Base-by-base conservation (phyloP, 2,888 invertebrate species). In the Petrolisthes manimaculis region DNA sequence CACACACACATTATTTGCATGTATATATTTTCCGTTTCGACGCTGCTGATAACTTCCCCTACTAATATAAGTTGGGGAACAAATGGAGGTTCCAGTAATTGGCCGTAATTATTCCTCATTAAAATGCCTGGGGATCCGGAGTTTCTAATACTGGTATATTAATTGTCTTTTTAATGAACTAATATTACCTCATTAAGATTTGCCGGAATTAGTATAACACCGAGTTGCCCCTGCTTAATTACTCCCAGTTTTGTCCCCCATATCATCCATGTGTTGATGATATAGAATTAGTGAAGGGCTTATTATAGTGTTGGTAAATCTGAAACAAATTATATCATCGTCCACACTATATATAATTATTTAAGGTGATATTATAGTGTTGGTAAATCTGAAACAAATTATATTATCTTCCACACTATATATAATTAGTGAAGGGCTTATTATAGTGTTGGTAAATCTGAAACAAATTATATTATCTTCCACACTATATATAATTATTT, bases 71-170 rank as follows among this genome's bases (percentile, higher is more conserved):
- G 61, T 61, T 61, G 9, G 61, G 18, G 61, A 61, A 18, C 61
- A 61, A 61, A 61, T 61, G 61, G 18, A 61, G 61, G 61, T 61
- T 61, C 61, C 61, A 61, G 61, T 61, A 61, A 61, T 61, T 61
- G 61, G 61, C 61, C 18, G 61, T 61, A 18, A 61, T 61, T 61
- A 61, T 61, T 61, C 61, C 61, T 61, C 61, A 61, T 61, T 61
- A 61, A 61, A 61, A 61, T 61, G 61, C 61, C 61, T 61, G 61
- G 61, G 61, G 61, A 61, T 61, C 61, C 61, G 61, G 61, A 61
- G 61, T 61, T 61, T 61, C 61, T 61, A 61, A 61, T 61, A 61
- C 61, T 12, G 61, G 61, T 18, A 61, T 61, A 61, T 61, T 61
- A 61, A 61, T 61, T 61, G 61, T 61, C 61, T 61, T 61, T 61